Evolutionary conservation across 2,888 invertebrate species (phyloP).

Genomic region (Microctonus brassicae): DNA sequence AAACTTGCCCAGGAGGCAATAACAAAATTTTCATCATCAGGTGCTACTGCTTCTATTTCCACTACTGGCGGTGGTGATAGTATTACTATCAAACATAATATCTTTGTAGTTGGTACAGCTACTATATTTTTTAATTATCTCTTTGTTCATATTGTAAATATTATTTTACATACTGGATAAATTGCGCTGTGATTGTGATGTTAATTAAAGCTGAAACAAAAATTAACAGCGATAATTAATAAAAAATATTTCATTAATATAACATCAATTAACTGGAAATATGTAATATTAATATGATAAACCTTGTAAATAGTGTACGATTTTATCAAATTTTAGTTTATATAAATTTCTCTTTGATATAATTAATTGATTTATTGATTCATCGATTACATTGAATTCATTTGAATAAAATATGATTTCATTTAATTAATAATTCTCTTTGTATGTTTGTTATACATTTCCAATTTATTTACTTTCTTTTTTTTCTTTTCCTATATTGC

Average conservation of each 20-base stretch:
- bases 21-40: constrained; percentile 43
- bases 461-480: neutral
- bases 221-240: neutral
- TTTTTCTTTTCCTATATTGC: neutral
- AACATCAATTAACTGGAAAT: neutral
- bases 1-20: constrained; percentile 64
- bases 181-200: neutral
- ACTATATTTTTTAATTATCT: constrained; percentile 2
- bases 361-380: neutral
- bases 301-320: constrained; percentile 1
- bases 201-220: neutral
- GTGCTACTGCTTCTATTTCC: neutral
- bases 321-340: neutral
- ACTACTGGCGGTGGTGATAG: neutral
- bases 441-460: neutral
- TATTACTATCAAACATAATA: neutral
- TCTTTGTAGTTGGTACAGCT: neutral
- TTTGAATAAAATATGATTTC: neutral
- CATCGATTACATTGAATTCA: neutral
- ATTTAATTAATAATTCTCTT: neutral
- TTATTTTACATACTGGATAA: neutral
- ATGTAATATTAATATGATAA: neutral
- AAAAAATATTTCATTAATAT: neutral
- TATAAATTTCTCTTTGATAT: neutral
- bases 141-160: neutral